These are phyloP conservation scores for Cerceris rybyensis DNA, from an alignment of 2,888 invertebrate species.

Conservation along the genomic window DNA sequence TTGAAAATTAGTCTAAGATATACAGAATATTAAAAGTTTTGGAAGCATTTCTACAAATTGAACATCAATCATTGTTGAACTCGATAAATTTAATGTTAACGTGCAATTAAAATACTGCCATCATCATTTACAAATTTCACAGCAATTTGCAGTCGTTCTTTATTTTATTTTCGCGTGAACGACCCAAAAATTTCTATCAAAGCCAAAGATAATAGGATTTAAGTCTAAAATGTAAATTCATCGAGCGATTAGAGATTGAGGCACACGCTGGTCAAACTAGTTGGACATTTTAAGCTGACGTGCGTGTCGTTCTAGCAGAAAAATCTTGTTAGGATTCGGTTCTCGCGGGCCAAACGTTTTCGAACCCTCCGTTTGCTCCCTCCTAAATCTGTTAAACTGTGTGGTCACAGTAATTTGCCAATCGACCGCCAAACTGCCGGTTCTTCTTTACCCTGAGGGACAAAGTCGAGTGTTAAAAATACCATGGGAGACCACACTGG, in stretches of 20 bases:
- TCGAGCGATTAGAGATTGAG: no score
- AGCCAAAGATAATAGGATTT: no score
- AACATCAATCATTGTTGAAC: neutral
- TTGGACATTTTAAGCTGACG: no score
- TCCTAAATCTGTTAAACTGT: slow-evolving; percentile 45
- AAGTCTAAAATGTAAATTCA: no score
- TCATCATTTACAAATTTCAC: no score
- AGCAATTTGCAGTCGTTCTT: no score
- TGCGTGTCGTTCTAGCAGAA: neutral
- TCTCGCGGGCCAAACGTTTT: slow-evolving; percentile 21
- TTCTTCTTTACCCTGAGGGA: slow-evolving; percentile 8
- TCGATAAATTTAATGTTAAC: neutral
- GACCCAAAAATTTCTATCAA: no score
- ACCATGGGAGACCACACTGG: neutral
- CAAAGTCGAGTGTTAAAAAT: slow-evolving; percentile 14
- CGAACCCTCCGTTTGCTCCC: slow-evolving; percentile 16
- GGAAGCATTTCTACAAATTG: neutral
- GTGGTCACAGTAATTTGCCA: slow-evolving; percentile 51
- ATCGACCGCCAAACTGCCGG: slow-evolving; percentile 37
- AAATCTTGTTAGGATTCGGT: slow-evolving; percentile 14
- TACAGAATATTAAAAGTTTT: no score
- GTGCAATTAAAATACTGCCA: neutral
- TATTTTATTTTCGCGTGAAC: no score
- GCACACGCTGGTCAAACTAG: no score
- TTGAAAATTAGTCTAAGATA: no score